Percentiles rank a stretch among this genome's conserved stretches.
These are phyloP conservation scores for Leptobrachium ailaonicum DNA, from an alignment of 2,113 vertebrate genomes.

Conservation along the genomic window DNA sequence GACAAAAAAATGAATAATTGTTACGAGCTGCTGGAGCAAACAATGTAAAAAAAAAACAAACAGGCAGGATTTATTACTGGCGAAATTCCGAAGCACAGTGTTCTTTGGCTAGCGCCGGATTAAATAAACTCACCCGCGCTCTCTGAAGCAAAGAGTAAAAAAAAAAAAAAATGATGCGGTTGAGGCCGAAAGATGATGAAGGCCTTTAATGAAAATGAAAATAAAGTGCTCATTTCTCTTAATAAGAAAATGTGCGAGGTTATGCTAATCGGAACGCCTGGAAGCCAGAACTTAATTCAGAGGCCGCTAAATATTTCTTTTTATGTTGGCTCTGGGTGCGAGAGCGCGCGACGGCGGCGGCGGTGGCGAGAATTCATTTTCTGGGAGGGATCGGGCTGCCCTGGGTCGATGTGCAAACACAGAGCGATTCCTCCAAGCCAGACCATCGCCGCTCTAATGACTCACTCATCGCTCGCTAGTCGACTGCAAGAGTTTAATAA, in stretches of 20 bases:
- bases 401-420: background rate
- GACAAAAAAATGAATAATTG: background rate
- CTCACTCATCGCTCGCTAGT: background rate
- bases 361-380: no score
- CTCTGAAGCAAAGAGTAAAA: background rate
- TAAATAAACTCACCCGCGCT: background rate
- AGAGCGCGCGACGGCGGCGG: fast-evolving
- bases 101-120: background rate
- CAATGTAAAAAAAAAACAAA: background rate
- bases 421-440: background rate
- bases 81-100: background rate
- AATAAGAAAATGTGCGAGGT: background rate
- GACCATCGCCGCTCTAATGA: background rate
- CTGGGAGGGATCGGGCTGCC: no score
- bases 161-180: background rate
- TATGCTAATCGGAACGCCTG: slow-evolving; percentile 12
- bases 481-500: background rate
- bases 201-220: background rate
- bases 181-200: background rate
- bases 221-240: background rate
- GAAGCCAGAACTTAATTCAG: background rate
- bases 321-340: background rate
- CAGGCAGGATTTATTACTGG: background rate
- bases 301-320: background rate
- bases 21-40: background rate